These are phyloP conservation scores for Argyrosomus regius DNA, from an alignment of 2,797 vertebrate genomes.

Conservation along the genomic window DNA sequence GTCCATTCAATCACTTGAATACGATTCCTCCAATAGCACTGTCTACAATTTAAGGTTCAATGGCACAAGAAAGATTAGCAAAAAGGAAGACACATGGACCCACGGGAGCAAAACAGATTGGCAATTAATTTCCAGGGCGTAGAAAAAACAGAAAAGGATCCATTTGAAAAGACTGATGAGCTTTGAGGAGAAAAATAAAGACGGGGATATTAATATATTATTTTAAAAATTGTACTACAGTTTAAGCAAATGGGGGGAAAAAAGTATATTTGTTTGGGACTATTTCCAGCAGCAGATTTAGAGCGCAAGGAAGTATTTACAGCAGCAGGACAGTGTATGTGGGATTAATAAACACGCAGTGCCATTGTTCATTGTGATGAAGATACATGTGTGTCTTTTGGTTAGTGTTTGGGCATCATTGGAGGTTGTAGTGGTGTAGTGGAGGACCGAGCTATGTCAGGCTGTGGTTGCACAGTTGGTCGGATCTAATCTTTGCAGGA, in stretches of 20 bases:
- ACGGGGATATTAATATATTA: too few relatives aligned
- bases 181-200: neutral
- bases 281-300: neutral
- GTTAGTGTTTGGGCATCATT: neutral
- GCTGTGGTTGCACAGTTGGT: neutral
- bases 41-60: conserved; percentile 1
- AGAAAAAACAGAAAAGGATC: conserved; percentile 4
- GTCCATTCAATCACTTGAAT: conserved; percentile 74
- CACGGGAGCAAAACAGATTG: conserved; percentile 18
- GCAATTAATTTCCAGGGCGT: conserved; percentile 2
- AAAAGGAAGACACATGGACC: neutral
- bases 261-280: neutral
- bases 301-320: neutral
- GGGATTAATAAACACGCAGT: neutral
- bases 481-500: neutral
- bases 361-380: neutral
- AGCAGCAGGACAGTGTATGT: neutral
- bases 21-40: conserved; percentile 60
- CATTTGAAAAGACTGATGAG: conserved; percentile 7
- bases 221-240: too few relatives aligned
- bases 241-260: neutral
- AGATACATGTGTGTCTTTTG: neutral
- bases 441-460: neutral
- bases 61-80: neutral
- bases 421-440: neutral